phyloP scores from a whole-genome alignment of 2,797 vertebrate species.

The Notolabrus celidotus region DNA sequence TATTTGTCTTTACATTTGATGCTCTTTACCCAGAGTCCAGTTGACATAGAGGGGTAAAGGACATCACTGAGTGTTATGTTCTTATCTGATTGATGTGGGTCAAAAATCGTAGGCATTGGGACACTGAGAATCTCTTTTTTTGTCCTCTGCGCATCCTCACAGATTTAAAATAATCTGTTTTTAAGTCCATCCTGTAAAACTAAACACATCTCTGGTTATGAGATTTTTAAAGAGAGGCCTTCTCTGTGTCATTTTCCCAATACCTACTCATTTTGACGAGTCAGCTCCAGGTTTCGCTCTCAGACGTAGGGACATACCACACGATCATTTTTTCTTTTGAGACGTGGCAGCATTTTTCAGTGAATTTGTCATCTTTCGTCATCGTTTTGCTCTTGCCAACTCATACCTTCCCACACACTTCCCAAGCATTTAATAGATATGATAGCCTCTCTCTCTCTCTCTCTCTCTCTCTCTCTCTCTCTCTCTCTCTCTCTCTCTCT shows the following conservation, averaged over 20 bases:
- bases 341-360: constrained; percentile 31
- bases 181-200: not conserved
- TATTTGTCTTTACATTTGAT: constrained; percentile 55
- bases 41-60: constrained; percentile 54
- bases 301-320: constrained; percentile 35
- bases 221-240: not conserved
- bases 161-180: not conserved
- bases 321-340: constrained; percentile 30
- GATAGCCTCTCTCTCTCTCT: constrained; percentile 10
- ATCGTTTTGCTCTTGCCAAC: constrained; percentile 35
- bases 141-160: not conserved
- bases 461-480: not conserved
- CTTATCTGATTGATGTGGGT: constrained; percentile 28
- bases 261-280: constrained; percentile 29
- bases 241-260: constrained; percentile 30
- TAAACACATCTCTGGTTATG: not conserved
- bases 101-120: constrained; percentile 50
- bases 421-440: constrained; percentile 16
- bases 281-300: constrained; percentile 19
- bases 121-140: constrained; percentile 12
- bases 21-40: constrained; percentile 67
- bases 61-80: constrained; percentile 52
- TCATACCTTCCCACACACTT: constrained; percentile 38
- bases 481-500: too few species aligned
- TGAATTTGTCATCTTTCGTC: constrained; percentile 19